phyloP scores from a whole-genome alignment of 2,113 vertebrate species.

The Oxygymnocypris stewartii region DNA sequence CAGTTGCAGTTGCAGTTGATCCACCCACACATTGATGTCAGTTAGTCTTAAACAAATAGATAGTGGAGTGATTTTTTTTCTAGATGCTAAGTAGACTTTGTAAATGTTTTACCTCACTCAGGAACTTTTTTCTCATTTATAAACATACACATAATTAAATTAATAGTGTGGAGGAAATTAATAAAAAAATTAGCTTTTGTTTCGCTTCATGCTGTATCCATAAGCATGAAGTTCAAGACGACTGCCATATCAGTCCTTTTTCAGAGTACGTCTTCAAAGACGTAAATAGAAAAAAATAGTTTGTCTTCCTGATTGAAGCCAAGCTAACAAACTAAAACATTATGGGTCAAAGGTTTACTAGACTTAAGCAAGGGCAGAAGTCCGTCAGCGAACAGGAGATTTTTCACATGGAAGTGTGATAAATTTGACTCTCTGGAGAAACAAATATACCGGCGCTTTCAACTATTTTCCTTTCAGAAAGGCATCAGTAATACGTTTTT shows the following conservation, averaged over 20 bases:
- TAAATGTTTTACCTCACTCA: background rate
- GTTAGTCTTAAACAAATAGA: conserved; percentile 35
- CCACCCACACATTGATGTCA: conserved; percentile 53
- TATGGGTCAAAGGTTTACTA: conserved; percentile 33
- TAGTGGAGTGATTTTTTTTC: background rate
- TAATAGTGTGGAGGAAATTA: background rate
- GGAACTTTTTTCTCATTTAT: background rate
- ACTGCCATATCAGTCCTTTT: background rate
- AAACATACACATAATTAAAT: background rate
- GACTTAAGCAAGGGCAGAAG: background rate
- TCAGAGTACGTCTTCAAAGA: background rate
- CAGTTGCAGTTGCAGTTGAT: conserved; percentile 19
- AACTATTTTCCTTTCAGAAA: background rate
- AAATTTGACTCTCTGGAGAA: background rate
- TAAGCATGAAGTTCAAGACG: background rate
- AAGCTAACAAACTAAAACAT: background rate
- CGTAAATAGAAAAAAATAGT: background rate
- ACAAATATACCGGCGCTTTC: background rate
- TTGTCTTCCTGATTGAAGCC: background rate
- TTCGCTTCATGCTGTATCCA: background rate
- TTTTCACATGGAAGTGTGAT: background rate
- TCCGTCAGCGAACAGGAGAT: conserved; percentile 1
- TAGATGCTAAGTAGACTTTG: background rate
- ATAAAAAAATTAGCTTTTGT: background rate
- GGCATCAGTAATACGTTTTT: background rate